Percentiles rank a stretch among this genome's conserved stretches.
These are phyloP conservation scores for Notechis scutatus DNA, from an alignment of 2,113 vertebrate species.

Conservation along the genomic window DNA sequence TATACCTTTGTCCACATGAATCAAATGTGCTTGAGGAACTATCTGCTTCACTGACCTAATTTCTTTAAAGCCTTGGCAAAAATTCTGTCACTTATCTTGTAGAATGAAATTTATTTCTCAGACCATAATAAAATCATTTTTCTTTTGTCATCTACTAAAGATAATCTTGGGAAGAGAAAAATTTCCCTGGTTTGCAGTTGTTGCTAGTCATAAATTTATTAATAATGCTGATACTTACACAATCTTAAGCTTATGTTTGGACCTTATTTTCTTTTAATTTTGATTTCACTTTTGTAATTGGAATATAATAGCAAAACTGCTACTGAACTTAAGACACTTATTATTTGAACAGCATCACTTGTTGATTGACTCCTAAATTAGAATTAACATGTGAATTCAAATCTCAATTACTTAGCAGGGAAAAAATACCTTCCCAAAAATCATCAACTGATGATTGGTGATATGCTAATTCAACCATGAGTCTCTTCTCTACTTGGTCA, in stretches of 20 bases:
- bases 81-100: background rate
- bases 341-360: background rate
- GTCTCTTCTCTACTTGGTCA: background rate
- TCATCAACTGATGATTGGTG: background rate
- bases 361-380: background rate
- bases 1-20: background rate
- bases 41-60: background rate
- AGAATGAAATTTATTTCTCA: background rate
- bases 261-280: background rate
- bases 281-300: background rate
- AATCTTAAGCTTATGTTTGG: background rate
- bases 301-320: background rate
- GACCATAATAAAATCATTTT: background rate
- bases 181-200: background rate
- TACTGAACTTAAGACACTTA: background rate
- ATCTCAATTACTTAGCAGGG: background rate
- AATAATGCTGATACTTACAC: background rate
- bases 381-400: background rate
- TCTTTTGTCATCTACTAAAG: background rate
- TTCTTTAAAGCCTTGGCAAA: background rate
- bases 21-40: background rate
- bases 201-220: background rate
- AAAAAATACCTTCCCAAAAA: background rate
- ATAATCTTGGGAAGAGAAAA: background rate
- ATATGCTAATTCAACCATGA: background rate